Base-by-base conservation (phyloP, 2,113 vertebrate genomes). In the Uria aalge region DNA sequence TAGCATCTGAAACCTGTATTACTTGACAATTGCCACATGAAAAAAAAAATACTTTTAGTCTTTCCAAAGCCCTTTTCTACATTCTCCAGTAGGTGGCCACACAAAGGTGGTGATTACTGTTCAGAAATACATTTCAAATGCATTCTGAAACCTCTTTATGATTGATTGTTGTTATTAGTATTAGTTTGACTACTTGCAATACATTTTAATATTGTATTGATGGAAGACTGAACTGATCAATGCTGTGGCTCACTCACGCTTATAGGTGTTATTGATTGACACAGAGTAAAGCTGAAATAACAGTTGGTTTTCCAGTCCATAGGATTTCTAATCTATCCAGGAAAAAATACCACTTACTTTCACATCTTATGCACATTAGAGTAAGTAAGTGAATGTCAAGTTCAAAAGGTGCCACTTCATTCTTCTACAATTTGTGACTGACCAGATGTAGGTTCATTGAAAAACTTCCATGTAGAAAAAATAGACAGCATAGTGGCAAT, bases 401-500 rank as follows among this genome's bases (percentile, higher is more conserved):
- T 56, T 66, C 38, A 63, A 87, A 76, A 80, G 5, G 4, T 48
- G 12, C 6, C 27, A 34, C 9, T 67, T n/a, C 5, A 10, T 53
- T 55, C 24, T 68, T 84, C 48, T 55, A 68, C 40, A 59, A 66
- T 63, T 47, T 59, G 12, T 34, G 32, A 41, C 40, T n/a, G 20
- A 38, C 45, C 16, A 66, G 29, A 52, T 56, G 13, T 6, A 66
- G 2, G 7, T 26, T 66, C 20, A 64, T 17, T 66, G 59, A 26
- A 77, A 87, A 73, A 69, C 11, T 52, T 73, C 26, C 6, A 11
- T 24, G 40, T 4, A 41, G 30, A 60, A 13, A 76, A 87, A 64
- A 45, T 8, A 85, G 15, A 24, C 22, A 41, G 9, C 6, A 40
- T 3, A 53, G 24, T 0, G 0, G 29, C 24, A 64, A 40, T 23